phyloP scores from a whole-genome alignment of 2,113 vertebrate species.

The Astatotilapia flaviijosephi region DNA sequence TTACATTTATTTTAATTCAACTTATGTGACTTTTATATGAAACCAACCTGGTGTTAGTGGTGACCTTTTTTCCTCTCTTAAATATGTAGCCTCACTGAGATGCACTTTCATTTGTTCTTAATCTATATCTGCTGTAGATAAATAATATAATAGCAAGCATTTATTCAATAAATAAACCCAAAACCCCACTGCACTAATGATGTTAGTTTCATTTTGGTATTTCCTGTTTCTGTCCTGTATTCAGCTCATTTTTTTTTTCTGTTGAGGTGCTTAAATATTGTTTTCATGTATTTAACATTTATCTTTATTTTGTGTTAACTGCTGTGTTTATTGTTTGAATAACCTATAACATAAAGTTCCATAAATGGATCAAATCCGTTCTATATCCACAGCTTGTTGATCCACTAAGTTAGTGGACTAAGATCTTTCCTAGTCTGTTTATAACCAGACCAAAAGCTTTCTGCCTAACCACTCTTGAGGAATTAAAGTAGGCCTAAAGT shows the following conservation, averaged over 20 bases:
- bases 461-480: neutral
- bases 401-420: neutral
- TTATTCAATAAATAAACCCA: neutral
- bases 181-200: neutral
- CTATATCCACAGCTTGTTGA: neutral
- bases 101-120: neutral
- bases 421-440: neutral
- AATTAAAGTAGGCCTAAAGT: neutral
- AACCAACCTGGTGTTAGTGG: neutral
- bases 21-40: neutral
- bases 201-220: neutral
- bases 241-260: neutral
- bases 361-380: neutral
- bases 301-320: neutral
- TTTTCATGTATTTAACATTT: neutral
- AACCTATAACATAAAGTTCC: neutral
- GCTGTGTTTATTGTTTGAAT: neutral
- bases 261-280: neutral
- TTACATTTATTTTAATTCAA: neutral
- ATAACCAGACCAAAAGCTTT: neutral
- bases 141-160: neutral
- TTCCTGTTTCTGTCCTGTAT: neutral
- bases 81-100: neutral
- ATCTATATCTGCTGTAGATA: neutral
- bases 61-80: neutral